Evolutionary conservation across 2,797 vertebrate genomes (phyloP).

Genomic region (Eurystomus glaucurus): DNA sequence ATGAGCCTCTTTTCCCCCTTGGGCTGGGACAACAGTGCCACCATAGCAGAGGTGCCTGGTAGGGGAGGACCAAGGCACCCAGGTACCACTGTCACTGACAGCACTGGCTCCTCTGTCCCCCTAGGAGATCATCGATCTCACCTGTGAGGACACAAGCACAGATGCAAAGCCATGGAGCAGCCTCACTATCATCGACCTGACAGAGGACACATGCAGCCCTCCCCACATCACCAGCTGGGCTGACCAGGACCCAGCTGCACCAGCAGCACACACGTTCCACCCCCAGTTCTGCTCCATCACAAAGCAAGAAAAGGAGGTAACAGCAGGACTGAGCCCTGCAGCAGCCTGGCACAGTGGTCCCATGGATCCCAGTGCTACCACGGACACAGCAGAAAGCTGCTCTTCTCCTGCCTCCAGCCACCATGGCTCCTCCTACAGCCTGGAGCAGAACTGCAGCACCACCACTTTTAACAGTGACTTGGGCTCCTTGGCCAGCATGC

Average conservation of each 20-base stretch:
- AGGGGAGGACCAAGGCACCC: not conserved
- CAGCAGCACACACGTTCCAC: accelerated
- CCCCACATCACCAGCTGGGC: not conserved
- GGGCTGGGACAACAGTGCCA: no score
- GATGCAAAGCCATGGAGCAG: accelerated
- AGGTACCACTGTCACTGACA: accelerated
- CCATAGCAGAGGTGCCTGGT: not conserved
- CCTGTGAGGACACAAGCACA: constrained; percentile 54
- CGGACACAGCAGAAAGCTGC: not conserved
- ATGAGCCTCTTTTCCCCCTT: not conserved
- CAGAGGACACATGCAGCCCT: constrained; percentile 41
- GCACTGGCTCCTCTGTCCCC: not conserved
- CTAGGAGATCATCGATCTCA: constrained; percentile 85
- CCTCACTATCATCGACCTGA: constrained; percentile 77
- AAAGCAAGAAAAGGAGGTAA: not conserved
- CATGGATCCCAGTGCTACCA: accelerated
- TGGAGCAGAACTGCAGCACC: constrained; percentile 47
- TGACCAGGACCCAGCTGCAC: not conserved
- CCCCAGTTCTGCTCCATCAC: not conserved
- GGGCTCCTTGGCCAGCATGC: constrained; percentile 60
- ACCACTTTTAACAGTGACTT: constrained; percentile 65
- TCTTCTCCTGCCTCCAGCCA: not conserved
- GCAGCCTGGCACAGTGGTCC: not conserved
- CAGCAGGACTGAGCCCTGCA: not conserved
- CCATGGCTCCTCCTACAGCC: constrained; percentile 27